Conservation (phyloP, 2,888 invertebrate genomes). For the Sericinus montela region DNA sequence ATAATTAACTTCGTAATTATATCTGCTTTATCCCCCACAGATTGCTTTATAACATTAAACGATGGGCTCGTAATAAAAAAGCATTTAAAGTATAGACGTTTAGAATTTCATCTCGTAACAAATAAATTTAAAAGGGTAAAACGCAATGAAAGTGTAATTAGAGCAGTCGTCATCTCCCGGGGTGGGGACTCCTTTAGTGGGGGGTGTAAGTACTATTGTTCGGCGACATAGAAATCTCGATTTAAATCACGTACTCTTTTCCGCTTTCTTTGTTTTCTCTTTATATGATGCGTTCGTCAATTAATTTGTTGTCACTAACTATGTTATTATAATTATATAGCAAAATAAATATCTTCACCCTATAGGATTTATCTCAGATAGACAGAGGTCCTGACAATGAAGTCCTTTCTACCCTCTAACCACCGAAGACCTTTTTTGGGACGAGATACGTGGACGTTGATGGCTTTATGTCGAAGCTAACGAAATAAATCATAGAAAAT, state of each 20-base stretch:
- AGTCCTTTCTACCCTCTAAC: no score
- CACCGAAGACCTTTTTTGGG: no score
- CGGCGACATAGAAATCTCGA: constrained; percentile 15
- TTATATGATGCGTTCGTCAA: constrained; percentile 8
- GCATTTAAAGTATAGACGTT: constrained; percentile 16
- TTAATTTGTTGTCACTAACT: constrained; percentile 7
- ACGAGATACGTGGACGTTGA: no score
- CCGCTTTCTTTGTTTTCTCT: constrained; percentile 8
- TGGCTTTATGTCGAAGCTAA: no score
- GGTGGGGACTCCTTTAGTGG: no score
- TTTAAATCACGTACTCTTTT: constrained; percentile 9
- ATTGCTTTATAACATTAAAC: constrained; percentile 15
- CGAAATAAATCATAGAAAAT: no score
- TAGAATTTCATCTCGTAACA: constrained; percentile 27
- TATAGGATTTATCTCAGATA: no score
- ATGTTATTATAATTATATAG: neutral
- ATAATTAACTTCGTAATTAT: constrained; percentile 1
- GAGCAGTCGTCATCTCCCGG: constrained; percentile 26
- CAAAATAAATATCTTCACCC: no score
- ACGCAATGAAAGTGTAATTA: constrained; percentile 30
- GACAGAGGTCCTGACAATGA: no score
- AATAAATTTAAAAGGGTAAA: constrained; percentile 29
- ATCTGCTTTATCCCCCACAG: constrained; percentile 5
- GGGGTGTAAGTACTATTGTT: constrained; percentile 22
- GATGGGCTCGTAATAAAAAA: constrained; percentile 16